Base-by-base conservation (phyloP, 1,140 invertebrate genomes). In the Bombus confusus region DNA sequence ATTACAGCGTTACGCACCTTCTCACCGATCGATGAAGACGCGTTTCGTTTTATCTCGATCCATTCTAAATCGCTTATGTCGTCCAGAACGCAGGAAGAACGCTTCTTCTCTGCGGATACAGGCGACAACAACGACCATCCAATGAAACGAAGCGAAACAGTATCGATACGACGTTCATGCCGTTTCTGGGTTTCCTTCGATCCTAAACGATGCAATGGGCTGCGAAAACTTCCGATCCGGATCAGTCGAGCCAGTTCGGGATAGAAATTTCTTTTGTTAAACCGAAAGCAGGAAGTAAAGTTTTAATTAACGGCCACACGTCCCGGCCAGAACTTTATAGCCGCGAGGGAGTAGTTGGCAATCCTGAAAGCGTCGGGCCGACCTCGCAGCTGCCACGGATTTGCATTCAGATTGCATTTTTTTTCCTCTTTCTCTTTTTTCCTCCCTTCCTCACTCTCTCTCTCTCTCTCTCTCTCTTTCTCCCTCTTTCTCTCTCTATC, bases 281-380 rank as follows among this genome's bases (percentile, higher is more conserved):
- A 86, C 91, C 88, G 90, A 92, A 93, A 91, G 83, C 84, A 88
- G 86, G 83, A 91, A 93, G 92, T 92, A 91, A 93, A 93, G 92
- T 93, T 93, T 93, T 93, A 93, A 93, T 93, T 93, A 93, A 93
- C 93, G 93, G 93, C 91, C 92, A 92, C 92, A 92, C 91, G 91
- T 92, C 89, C 90, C 86, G 87, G 88, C 86, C 90, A 92, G 91
- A 93, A 92, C 88, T 93, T 93, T 93, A 93, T 92, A 88, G 90
- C 91, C 91, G 87, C 88, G 83, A 92, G 80, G 80, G 68, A 62
- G 86, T 90, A 88, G 92, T 87, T 91, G 88, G 90, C 82, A 93
- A 92, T 91, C 86, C 92, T 91, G 90, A 92, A 93, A 93, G 91
- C 91, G 87, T 81, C 84, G 86, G 87, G 85, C 82, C 88, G 90